Evolutionary conservation across 2,888 invertebrate species (phyloP).

Genomic region (Sthenelais limicola): DNA sequence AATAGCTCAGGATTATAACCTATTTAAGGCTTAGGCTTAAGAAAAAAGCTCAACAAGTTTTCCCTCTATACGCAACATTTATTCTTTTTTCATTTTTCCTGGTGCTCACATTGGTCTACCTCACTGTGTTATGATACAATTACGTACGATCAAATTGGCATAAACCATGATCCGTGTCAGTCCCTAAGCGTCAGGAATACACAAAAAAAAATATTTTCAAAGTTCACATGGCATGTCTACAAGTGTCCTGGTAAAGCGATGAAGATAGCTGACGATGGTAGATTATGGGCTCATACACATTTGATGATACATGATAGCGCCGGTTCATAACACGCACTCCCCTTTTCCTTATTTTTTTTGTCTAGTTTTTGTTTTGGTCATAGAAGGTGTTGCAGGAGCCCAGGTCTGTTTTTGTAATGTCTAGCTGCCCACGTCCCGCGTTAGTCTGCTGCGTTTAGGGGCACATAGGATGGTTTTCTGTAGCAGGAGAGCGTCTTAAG

Average conservation of each 20-base stretch:
- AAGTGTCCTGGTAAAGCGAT: conserved; percentile 1
- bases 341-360: too few relatives aligned
- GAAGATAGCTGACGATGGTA: background rate
- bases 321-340: too few relatives aligned
- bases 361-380: too few relatives aligned
- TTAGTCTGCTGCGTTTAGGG: too few relatives aligned
- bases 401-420: background rate
- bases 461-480: too few relatives aligned
- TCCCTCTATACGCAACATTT: conserved; percentile 37
- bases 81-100: conserved; percentile 12
- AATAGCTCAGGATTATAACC: too few relatives aligned
- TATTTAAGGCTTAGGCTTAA: too few relatives aligned
- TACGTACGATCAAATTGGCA: conserved; percentile 30
- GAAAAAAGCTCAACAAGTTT: too few relatives aligned
- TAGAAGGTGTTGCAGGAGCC: too few relatives aligned
- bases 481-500: too few relatives aligned
- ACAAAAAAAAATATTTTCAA: background rate
- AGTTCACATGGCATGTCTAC: conserved; percentile 34
- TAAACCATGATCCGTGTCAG: conserved; percentile 8
- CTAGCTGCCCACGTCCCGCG: conserved; percentile 24
- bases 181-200: too few relatives aligned
- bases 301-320: conserved; percentile 18
- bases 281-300: conserved; percentile 3
- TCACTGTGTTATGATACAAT: background rate
- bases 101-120: conserved; percentile 14